Evolutionary conservation across 2,113 vertebrate species (phyloP), one percentile per base, ranked within the genome.

Genomic region (Macroglossus sobrinus): DNA sequence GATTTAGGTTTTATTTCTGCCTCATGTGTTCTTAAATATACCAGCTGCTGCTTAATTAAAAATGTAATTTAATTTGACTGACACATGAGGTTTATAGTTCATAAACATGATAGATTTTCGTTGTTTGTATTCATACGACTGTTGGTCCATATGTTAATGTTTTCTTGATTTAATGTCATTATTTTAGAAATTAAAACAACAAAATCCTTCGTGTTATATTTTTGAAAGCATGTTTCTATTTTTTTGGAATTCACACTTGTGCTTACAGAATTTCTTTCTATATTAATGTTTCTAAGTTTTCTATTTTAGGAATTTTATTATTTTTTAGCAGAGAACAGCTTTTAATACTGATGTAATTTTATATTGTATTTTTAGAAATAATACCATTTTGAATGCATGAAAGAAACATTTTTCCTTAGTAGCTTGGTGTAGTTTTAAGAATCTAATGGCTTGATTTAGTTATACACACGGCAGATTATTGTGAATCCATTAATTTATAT

Each of bases 31-130:
- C 89, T 93, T 96, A 93, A 96, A 97, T 97, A 93, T 96, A 95
- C 94, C 97, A 96, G 95, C 93, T 98, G 97, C 71, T 97, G 50
- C 95, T 89, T 94, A 47, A 59, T 97, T 92, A 53, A 97, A 97
- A 96, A 71, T 93, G 53, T 95, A 96, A 95, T 97, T 97, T 97
- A 93, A 92, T 96, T 97, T 96, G 91, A 97, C 86, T 97, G 96
- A 96, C 89, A 78, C 92, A 80, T 80, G 43, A 93, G 40, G 93
- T 95, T 96, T 95, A 50, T 90, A 76, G 66, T 97, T 96, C 57
- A 74, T 93, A 96, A 96, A 97, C 86, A 90, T 82, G 69, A 80
- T 96, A 33, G 79, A 50, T 94, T 96, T 96, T 97, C 18, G 68
- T 97, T 96, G 89, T 96, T 97, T 97, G 89, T 96, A 14, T 92